These are phyloP conservation scores for Oppia nitens DNA, from an alignment of 1,140 invertebrate species.

Conservation along the genomic window DNA sequence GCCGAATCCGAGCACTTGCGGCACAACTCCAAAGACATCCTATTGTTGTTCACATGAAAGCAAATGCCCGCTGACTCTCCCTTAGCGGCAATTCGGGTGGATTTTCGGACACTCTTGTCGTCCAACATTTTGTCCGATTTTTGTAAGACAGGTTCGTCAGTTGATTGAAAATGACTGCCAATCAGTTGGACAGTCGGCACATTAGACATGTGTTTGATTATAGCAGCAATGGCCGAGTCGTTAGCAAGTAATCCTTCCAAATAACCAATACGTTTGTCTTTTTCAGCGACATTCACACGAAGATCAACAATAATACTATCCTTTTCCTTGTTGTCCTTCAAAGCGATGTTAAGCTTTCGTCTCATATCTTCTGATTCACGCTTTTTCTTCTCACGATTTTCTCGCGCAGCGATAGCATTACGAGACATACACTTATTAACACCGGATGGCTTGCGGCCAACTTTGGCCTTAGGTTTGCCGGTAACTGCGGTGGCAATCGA, in stretches of 20 bases:
- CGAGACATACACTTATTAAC: conserved; percentile 5
- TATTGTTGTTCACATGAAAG: neutral
- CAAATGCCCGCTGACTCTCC: neutral
- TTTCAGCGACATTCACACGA: neutral
- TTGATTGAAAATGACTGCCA: neutral
- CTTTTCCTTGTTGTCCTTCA: neutral
- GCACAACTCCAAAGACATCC: neutral
- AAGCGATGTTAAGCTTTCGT: neutral
- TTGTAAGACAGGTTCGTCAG: neutral
- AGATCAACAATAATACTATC: neutral
- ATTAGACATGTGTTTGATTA: conserved; percentile 4
- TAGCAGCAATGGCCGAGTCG: neutral
- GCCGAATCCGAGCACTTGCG: neutral
- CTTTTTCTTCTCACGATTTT: conserved; percentile 12
- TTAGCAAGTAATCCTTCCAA: neutral
- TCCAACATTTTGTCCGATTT: neutral
- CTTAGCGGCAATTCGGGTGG: neutral
- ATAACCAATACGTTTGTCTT: neutral
- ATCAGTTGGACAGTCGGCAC: neutral
- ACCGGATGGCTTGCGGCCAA: neutral
- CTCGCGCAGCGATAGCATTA: conserved; percentile 4
- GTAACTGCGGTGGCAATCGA: neutral
- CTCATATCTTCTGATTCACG: neutral
- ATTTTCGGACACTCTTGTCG: neutral
- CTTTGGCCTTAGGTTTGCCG: neutral